phyloP scores from a whole-genome alignment of 2,888 invertebrate genomes.

The Sarcophaga variegata region DNA sequence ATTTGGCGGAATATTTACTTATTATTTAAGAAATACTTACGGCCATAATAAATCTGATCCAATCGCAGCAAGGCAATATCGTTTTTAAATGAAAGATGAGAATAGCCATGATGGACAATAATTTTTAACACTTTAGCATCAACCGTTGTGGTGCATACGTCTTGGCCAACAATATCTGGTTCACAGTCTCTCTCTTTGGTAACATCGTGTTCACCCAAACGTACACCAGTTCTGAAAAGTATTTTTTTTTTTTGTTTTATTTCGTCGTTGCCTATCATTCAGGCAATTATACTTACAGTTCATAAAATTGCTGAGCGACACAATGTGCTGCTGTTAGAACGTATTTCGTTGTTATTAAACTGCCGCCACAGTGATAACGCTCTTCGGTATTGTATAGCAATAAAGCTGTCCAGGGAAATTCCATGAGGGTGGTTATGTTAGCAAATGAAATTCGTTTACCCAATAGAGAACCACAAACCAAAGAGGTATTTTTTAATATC shows the following conservation, averaged over 20 bases:
- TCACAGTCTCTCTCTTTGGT: slow-evolving; percentile 38
- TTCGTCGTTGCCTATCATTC: no score
- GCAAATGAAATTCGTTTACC: slow-evolving; percentile 61
- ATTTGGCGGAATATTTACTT: no score
- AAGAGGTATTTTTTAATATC: slow-evolving; percentile 36
- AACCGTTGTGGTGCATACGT: slow-evolving; percentile 33
- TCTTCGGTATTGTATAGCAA: slow-evolving; percentile 46
- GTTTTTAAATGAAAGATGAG: slow-evolving; percentile 46
- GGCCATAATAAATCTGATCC: slow-evolving; percentile 23
- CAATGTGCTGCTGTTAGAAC: slow-evolving; percentile 55
- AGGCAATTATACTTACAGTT: slow-evolving; percentile 35
- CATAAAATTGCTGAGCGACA: slow-evolving; percentile 54
- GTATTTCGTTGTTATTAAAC: slow-evolving; percentile 51
- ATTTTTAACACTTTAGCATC: slow-evolving; percentile 51
- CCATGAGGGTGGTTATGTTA: slow-evolving; percentile 43
- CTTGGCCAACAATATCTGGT: slow-evolving; percentile 24
- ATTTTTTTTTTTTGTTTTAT: neutral
- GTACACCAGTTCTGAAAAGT: slow-evolving; percentile 37
- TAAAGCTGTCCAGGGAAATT: slow-evolving; percentile 55
- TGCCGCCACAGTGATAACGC: slow-evolving; percentile 58
- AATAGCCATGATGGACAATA: slow-evolving; percentile 48
- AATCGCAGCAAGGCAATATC: slow-evolving; percentile 49
- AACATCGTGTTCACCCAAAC: slow-evolving; percentile 57
- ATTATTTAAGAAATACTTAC: slow-evolving; percentile 14
- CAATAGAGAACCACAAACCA: slow-evolving; percentile 26